These are phyloP conservation scores for Terebella lapidaria DNA, from an alignment of 2,888 invertebrate genomes.

Conservation along the genomic window DNA sequence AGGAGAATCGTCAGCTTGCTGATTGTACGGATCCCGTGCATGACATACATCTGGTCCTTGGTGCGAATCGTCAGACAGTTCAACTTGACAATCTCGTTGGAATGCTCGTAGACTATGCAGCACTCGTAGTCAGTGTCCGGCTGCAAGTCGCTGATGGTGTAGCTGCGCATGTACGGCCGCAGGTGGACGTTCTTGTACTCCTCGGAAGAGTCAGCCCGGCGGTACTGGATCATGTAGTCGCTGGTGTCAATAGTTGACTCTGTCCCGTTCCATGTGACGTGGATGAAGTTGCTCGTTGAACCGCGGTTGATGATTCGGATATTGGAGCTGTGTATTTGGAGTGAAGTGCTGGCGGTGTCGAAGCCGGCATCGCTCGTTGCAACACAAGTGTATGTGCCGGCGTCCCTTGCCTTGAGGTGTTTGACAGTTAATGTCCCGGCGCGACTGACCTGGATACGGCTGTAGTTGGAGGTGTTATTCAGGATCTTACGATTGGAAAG, in stretches of 20 bases:
- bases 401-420: constrained; percentile 34
- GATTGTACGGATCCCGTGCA: constrained; percentile 14
- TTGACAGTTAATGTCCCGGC: constrained; percentile 29
- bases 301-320: constrained; percentile 3
- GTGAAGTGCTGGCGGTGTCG: constrained; percentile 36
- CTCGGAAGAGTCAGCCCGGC: constrained; percentile 40
- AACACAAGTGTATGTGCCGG: constrained; percentile 53
- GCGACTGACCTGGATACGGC: constrained; percentile 33
- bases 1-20: constrained; percentile 22
- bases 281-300: constrained; percentile 11
- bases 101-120: constrained; percentile 47
- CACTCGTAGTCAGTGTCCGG: constrained; percentile 53
- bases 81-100: constrained; percentile 34
- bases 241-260: constrained; percentile 10
- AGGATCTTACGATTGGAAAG: constrained; percentile 48
- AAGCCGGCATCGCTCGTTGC: constrained; percentile 48
- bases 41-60: constrained; percentile 12
- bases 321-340: constrained; percentile 37
- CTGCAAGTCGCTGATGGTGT: constrained; percentile 50
- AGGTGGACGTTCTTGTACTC: constrained; percentile 29
- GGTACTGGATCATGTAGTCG: constrained; percentile 12
- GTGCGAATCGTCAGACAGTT: constrained; percentile 34
- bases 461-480: constrained; percentile 38
- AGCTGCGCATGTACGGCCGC: constrained; percentile 41
- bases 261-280: constrained; percentile 15